Conservation (phyloP, 2,797 vertebrate genomes). For the Hydrocynus forskahlii region DNA sequence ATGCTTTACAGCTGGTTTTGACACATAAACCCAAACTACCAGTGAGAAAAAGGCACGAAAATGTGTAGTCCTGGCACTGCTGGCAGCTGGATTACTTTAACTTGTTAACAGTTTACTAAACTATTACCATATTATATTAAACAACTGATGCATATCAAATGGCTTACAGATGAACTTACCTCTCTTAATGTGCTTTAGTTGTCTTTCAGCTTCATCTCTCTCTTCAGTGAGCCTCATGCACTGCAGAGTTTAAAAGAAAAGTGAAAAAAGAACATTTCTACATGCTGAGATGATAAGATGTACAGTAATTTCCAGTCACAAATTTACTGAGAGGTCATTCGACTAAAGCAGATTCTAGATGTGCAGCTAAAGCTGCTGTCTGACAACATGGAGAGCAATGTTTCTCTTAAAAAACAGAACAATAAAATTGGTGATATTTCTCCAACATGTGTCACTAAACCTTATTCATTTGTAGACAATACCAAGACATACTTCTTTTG, state of each 20-base stretch:
- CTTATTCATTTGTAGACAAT: no score
- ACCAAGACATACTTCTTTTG: no score
- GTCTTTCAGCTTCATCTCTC: constrained; percentile 80
- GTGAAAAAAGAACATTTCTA: background rate
- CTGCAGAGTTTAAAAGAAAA: constrained; percentile 60
- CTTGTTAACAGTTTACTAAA: no score
- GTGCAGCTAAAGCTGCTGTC: background rate
- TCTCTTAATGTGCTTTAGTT: constrained; percentile 84
- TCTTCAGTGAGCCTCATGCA: constrained; percentile 76
- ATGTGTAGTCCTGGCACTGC: background rate
- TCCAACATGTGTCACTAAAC: no score
- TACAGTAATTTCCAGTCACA: background rate
- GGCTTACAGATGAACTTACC: constrained; percentile 67
- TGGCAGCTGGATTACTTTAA: background rate
- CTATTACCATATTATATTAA: background rate
- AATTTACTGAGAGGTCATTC: background rate
- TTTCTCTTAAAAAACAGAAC: background rate
- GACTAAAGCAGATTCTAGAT: background rate
- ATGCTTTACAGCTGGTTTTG: background rate
- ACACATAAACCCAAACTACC: background rate
- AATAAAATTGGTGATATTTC: no score
- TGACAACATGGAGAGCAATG: background rate
- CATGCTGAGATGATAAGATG: background rate
- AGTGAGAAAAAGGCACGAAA: background rate
- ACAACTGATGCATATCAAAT: background rate